Evolutionary conservation across 1,140 invertebrate genomes (phyloP), one percentile per base, ranked within the genome.

Genomic region (Calephelis nemesis): DNA sequence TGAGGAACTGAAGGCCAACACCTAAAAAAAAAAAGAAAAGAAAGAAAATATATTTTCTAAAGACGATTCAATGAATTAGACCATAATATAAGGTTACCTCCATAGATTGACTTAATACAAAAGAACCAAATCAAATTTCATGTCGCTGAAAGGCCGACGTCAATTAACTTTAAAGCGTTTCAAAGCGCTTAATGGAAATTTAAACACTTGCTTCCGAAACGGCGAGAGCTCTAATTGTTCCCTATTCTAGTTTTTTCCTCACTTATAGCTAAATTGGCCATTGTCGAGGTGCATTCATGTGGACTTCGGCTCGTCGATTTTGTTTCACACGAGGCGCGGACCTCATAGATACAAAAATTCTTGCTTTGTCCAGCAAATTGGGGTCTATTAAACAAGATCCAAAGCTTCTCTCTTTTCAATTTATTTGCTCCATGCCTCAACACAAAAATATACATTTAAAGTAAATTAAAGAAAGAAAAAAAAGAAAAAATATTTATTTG

Each of bases 191-290:
- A 73, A 73, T 73, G 72, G 72, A 73, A 73, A 73, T 73, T 73
- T 73, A 73, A 73, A 73, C 72, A 73, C 72, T 73, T 70, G 68
- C 68, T 73, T 73, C 68, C 72, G 69, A 65, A 67, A 71, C 68
- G 19, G 72, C 52, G 52, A 39, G 52, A 58, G 52, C 52, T 65
- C 68, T 73, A 73, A 73, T 73, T 73, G 68, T 67, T 19, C 58
- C 60, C 62, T 62, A 67, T 73, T 73, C 70, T 73, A 70, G 72
- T 68, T 69, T 69, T 71, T 73, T 73, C 65, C 11, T 50, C 71
- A 69, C 71, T 72, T 72, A 72, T 67, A 69, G 71, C 66, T 68
- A 68, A 72, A 72, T 72, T 72, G 71, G 71, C 71, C 66, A 72
- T 72, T 72, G 71, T 72, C 64, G 67, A 45, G 67, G 71, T 63